Evolutionary conservation across 1,140 invertebrate genomes (phyloP).

Genomic region (Lithobius niger): DNA sequence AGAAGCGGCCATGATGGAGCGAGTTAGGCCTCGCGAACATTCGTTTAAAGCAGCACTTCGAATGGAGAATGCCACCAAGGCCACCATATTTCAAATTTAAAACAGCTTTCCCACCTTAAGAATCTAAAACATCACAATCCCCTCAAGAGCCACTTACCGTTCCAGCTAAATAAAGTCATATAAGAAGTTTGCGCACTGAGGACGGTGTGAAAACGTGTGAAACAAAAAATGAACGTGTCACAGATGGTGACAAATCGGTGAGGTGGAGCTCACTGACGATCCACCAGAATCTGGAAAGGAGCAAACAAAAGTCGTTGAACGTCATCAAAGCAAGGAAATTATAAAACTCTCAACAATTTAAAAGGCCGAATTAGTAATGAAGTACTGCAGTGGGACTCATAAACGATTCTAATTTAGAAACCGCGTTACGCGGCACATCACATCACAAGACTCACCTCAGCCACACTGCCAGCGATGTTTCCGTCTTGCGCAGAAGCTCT

Average conservation of each 20-base stretch:
- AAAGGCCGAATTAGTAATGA: too few relatives aligned
- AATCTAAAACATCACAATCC: not conserved
- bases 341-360: too few relatives aligned
- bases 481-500: too few relatives aligned
- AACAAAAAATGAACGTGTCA: slow-evolving; percentile 5
- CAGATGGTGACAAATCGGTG: slow-evolving; percentile 3
- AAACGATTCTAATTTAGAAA: too few relatives aligned
- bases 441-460: too few relatives aligned
- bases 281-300: slow-evolving; percentile 5
- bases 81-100: not conserved
- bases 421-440: too few relatives aligned
- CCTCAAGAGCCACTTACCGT: slow-evolving; percentile 6
- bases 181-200: slow-evolving; percentile 10
- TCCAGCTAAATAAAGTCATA: slow-evolving; percentile 15
- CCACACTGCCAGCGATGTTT: too few relatives aligned
- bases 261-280: not conserved
- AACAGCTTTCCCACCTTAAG: not conserved
- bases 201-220: slow-evolving; percentile 9
- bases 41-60: not conserved
- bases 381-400: too few relatives aligned
- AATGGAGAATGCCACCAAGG: not conserved
- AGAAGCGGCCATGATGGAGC: not conserved
- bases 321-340: too few relatives aligned
- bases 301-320: too few relatives aligned
- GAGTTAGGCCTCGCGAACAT: not conserved